These are phyloP conservation scores for Tarsius wallacei DNA, from an alignment of 2,797 vertebrate species.

Conservation along the genomic window DNA sequence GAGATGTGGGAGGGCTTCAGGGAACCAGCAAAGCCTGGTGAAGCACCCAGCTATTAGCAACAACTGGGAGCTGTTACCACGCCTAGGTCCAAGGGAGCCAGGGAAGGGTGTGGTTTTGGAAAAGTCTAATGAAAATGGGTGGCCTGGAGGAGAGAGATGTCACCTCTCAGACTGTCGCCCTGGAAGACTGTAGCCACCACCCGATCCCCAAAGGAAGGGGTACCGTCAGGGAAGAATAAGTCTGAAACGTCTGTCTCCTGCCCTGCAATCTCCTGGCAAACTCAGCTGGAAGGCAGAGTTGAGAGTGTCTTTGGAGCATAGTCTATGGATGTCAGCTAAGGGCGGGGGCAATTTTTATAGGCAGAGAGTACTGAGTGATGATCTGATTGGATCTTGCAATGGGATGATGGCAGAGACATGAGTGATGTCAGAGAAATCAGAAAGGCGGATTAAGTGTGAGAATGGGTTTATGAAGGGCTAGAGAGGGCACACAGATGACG, in stretches of 20 bases:
- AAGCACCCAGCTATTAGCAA: background rate
- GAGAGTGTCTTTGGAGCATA: background rate
- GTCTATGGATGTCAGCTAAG: background rate
- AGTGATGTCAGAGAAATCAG: background rate
- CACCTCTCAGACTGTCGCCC: background rate
- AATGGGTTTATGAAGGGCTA: background rate
- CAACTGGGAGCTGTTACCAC: background rate
- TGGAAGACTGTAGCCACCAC: background rate
- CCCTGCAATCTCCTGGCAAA: background rate
- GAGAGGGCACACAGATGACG: background rate
- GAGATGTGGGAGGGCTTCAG: background rate
- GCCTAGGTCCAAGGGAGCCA: background rate
- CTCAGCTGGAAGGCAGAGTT: background rate
- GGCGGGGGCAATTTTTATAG: too few species aligned
- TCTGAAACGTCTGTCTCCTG: background rate
- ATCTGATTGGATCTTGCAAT: too few species aligned
- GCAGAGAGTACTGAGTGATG: too few species aligned
- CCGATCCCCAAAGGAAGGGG: background rate
- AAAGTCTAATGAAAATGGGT: background rate
- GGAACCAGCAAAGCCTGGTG: background rate
- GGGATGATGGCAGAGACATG: too few species aligned
- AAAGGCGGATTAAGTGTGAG: background rate
- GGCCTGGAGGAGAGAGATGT: too few species aligned
- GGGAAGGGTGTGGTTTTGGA: background rate
- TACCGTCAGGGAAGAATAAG: background rate